Evolutionary conservation across 2,113 vertebrate species (phyloP), one percentile per base, ranked within the genome.

Genomic region (Antechinus flavipes): DNA sequence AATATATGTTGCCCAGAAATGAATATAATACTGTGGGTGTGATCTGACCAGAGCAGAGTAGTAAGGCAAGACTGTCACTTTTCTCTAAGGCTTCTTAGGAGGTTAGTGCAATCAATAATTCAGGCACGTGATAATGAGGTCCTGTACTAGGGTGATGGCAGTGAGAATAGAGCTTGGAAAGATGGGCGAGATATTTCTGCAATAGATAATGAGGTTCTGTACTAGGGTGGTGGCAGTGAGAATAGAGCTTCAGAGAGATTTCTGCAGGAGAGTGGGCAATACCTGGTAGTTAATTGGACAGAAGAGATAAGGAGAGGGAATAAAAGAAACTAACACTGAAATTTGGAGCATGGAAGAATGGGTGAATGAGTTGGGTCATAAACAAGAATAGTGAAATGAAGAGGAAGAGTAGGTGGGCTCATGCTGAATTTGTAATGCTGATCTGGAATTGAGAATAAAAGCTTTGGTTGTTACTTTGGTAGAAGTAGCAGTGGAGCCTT

Each of bases 121-220:
- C 68, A 84, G n/a, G 68, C 68, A 84, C n/a, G 68, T 84, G 68
- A 84, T 84, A 84, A 84, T 84, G 68, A 84, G n/a, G n/a, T 42
- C n/a, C n/a, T 84, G n/a, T 84, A n/a, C n/a, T 84, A 42, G 35
- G 68, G n/a, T 84, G 35, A n/a, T 84, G 68, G 16, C 68, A 84
- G 68, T 84, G 68, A 84, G n/a, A 84, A 84, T 58, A 58, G 56
- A 58, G 56, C 56, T 58, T 27, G 56, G 56, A 58, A 8, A 58
- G 26, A 26, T 27, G 26, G 56, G 26, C 26, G 25, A 27, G 56
- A 58, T 58, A 26, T 27, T 58, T 58, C 56, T 58, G 56, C 25
- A 8, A 8, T 58, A 58, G 56, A 58, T 58, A 58, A 58, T 58
- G 56, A 58, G 56, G 26, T 58, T 10, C 25, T 58, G 56, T 58